These are phyloP conservation scores for Oryzias melastigma DNA, from an alignment of 2,113 vertebrate genomes.

Conservation along the genomic window DNA sequence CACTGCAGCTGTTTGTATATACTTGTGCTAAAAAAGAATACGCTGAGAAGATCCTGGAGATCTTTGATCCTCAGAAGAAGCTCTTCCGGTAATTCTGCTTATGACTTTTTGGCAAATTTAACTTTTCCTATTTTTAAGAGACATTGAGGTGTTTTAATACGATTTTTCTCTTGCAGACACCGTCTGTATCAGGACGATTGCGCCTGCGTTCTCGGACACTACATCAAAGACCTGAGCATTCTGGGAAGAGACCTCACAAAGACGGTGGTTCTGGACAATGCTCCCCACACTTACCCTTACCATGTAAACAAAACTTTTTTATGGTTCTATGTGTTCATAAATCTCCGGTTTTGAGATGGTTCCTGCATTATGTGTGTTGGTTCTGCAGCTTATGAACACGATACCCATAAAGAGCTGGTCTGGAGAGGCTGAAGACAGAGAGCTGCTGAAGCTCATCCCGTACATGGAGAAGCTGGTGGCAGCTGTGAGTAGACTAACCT, in stretches of 20 bases:
- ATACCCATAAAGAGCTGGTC: conserved; percentile 77
- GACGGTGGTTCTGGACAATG: conserved; percentile 80
- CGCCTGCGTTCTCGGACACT: conserved; percentile 79
- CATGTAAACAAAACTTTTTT: conserved; percentile 63
- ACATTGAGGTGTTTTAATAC: background rate
- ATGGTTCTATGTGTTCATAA: too few relatives aligned
- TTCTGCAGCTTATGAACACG: conserved; percentile 79
- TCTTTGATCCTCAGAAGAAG: conserved; percentile 81
- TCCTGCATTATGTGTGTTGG: background rate
- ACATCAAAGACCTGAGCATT: conserved; percentile 80
- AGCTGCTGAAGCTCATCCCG: conserved; percentile 74
- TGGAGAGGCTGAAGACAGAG: conserved; percentile 70
- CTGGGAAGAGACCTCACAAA: conserved; percentile 80
- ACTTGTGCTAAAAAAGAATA: conserved; percentile 83
- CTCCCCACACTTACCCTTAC: conserved; percentile 77
- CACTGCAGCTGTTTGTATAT: conserved; percentile 80
- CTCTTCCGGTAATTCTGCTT: conserved; percentile 76
- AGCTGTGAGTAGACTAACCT: conserved; percentile 61
- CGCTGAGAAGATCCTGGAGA: conserved; percentile 80
- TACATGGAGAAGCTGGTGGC: conserved; percentile 74
- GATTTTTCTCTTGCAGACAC: conserved; percentile 51
- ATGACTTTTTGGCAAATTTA: background rate
- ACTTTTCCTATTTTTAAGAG: background rate
- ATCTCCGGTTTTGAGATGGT: background rate
- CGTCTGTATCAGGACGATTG: conserved; percentile 83